These are phyloP conservation scores for Anolis carolinensis DNA, from an alignment of 2,113 vertebrate species.

Conservation along the genomic window DNA sequence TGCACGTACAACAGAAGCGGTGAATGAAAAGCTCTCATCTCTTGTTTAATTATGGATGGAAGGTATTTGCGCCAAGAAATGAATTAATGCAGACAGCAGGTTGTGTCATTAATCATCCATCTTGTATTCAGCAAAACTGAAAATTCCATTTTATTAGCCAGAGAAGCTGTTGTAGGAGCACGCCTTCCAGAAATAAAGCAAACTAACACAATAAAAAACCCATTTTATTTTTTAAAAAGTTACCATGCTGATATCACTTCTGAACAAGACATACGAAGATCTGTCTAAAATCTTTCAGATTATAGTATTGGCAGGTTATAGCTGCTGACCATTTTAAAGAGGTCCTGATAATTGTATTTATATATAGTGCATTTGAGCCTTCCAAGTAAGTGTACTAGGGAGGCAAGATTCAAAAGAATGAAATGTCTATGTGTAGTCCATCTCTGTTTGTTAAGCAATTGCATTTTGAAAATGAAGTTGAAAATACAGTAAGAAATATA, in stretches of 20 bases:
- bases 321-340: neutral
- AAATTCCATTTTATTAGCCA: neutral
- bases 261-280: slow-evolving; percentile 2
- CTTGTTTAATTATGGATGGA: neutral
- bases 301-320: neutral
- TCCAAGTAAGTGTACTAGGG: neutral
- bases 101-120: neutral
- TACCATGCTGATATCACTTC: neutral
- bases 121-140: neutral
- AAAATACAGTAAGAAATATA: neutral
- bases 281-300: neutral
- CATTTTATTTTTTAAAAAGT: neutral
- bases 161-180: neutral
- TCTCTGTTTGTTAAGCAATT: neutral
- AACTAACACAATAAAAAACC: neutral
- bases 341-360: neutral
- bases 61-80: neutral
- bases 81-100: neutral
- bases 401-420: neutral
- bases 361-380: neutral
- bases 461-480: neutral
- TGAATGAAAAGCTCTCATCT: neutral
- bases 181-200: neutral
- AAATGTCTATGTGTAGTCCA: neutral
- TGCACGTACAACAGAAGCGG: neutral